phyloP scores from a whole-genome alignment of 2,113 vertebrate species.

The Condylura cristata region DNA sequence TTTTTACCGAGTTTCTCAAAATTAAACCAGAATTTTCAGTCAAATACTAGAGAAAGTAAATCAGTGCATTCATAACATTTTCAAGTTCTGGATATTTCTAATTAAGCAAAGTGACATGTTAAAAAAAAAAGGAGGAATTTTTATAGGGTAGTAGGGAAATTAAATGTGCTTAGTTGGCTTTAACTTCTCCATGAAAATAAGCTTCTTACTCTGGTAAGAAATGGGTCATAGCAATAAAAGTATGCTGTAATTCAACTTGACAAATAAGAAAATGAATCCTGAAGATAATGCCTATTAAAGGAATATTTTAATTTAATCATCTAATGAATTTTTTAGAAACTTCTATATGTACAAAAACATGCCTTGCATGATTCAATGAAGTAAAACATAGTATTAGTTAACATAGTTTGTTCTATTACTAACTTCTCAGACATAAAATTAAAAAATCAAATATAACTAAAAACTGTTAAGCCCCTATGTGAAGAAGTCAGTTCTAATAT shows the following conservation, averaged over 20 bases:
- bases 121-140: constrained; percentile 37
- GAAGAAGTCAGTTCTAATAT: constrained; percentile 26
- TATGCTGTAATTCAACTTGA: constrained; percentile 77
- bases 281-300: constrained; percentile 73
- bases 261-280: constrained; percentile 79
- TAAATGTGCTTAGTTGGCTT: constrained; percentile 60
- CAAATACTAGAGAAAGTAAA: constrained; percentile 25
- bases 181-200: constrained; percentile 74
- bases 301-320: constrained; percentile 75
- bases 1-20: constrained; percentile 60
- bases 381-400: constrained; percentile 66
- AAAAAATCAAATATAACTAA: constrained; percentile 58
- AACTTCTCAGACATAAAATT: constrained; percentile 55
- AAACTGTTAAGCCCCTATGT: neutral
- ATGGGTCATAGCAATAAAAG: constrained; percentile 76
- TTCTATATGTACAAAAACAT: constrained; percentile 67
- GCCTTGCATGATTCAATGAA: constrained; percentile 72
- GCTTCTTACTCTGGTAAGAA: constrained; percentile 75
- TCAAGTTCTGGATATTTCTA: constrained; percentile 43
- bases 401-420: constrained; percentile 62
- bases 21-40: constrained; percentile 58
- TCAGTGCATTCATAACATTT: constrained; percentile 11
- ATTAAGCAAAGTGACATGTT: constrained; percentile 37
- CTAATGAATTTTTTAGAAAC: constrained; percentile 69
- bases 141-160: constrained; percentile 60